Conservation (phyloP, 2,113 vertebrate species). For the Hemicordylus capensis region DNA sequence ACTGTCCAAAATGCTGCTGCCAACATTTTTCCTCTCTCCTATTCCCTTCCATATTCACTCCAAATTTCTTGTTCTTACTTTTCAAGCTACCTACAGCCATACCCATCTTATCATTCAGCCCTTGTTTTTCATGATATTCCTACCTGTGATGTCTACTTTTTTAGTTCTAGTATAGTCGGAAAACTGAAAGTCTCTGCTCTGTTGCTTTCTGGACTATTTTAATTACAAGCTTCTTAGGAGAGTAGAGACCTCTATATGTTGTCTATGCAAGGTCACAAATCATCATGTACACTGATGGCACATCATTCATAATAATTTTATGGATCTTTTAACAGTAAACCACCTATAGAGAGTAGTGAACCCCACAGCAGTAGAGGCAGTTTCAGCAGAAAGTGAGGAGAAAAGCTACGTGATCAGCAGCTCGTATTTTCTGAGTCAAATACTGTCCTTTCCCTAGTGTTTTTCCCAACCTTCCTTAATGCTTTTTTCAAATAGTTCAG, state of each 20-base stretch:
- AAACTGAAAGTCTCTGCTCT: background rate
- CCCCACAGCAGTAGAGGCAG: background rate
- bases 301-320: background rate
- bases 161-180: too few relatives aligned
- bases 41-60: background rate
- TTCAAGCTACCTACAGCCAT: background rate
- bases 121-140: background rate
- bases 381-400: background rate
- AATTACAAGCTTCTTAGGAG: too few relatives aligned
- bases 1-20: background rate
- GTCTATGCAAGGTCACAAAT: too few relatives aligned
- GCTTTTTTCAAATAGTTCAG: too few relatives aligned
- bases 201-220: too few relatives aligned
- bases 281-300: background rate
- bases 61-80: background rate
- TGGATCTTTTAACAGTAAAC: background rate
- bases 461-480: too few relatives aligned
- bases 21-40: background rate
- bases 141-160: background rate
- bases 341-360: background rate
- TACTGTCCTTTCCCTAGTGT: too few relatives aligned
- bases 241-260: background rate
- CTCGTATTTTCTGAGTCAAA: too few relatives aligned
- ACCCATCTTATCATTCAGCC: background rate
- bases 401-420: too few relatives aligned